A percentile compares a stretch with the other conserved stretches of the same genome.
Conservation (phyloP, 2,113 vertebrate species). For the Micronycteris hirsuta region DNA sequence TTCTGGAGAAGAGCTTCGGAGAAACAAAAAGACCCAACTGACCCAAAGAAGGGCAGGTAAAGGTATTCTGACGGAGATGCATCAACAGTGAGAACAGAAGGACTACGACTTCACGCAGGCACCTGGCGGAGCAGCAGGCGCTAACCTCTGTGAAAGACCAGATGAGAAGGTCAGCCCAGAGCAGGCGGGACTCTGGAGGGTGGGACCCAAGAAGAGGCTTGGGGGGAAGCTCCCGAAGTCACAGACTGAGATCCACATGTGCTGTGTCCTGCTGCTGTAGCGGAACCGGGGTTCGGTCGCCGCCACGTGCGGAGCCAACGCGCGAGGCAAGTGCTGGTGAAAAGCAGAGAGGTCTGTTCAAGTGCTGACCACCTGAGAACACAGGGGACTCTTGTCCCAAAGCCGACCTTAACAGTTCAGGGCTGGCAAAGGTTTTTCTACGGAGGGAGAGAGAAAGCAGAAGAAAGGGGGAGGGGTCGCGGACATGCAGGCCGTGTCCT, state of each 20-base stretch:
- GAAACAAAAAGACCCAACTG: neutral
- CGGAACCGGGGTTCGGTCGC: no score
- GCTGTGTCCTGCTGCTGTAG: neutral
- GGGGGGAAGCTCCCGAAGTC: neutral
- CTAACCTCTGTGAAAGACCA: neutral
- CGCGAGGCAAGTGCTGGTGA: no score
- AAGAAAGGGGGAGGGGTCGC: no score
- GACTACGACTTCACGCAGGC: neutral
- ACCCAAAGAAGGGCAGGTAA: neutral
- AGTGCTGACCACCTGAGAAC: no score
- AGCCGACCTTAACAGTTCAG: no score
- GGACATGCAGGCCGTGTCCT: no score
- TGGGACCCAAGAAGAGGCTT: neutral
- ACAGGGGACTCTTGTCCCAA: no score
- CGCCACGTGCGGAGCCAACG: no score
- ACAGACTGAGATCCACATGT: neutral
- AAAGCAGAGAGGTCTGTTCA: no score
- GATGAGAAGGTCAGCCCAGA: neutral
- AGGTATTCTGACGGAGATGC: neutral
- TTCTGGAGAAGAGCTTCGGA: neutral
- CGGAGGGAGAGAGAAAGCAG: no score
- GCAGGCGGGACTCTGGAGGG: neutral
- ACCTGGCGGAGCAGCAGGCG: neutral
- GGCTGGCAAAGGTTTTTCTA: no score
- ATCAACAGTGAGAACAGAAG: neutral